Evolutionary conservation across 2,797 vertebrate genomes (phyloP), one percentile per base, ranked within the genome.

Genomic region (Pseudochirops corinnae): DNA sequence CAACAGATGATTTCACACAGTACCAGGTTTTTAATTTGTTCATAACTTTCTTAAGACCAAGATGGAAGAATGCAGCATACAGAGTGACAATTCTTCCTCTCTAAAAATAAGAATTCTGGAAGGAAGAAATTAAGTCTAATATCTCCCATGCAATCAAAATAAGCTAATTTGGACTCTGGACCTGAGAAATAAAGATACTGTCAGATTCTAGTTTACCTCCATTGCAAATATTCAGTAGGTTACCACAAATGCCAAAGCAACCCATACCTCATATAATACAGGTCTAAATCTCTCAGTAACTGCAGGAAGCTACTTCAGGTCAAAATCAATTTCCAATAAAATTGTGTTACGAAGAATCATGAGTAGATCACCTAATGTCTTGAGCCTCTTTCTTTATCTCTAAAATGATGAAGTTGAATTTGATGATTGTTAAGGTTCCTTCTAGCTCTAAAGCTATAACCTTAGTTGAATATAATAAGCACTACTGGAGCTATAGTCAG

Each of bases 241-340:
- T 0, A 0, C 16, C 90, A 82, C n/a, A 91, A 92, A 0, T 74
- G 90, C 56, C 39, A 91, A 97, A 60, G 31, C 39, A 91, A 50
- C 93, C 24, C 91, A 18, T 39, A 39, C 21, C 39, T 91, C 91
- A 29, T 58, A 62, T 91, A 13, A 67, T 55, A 55, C 2, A 67
- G 91, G 57, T 29, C 57, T 58, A 58, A 58, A 58, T 95, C 24
- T 50, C 21, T 92, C 67, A 62, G 33, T 95, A 82, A 95, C 55
- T 58, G 91, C 55, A 92, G 28, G 26, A 55, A 39, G 26, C 29
- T 92, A 18, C 94, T 94, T 56, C 92, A 67, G 96, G 50, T 90
- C 56, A 92, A 29, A 92, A 91, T n/a, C 31, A 93, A 18, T 18
- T 52, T 93, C n/a, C 53, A 94, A 7, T 56, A 55, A 91, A 67